Base-by-base conservation (phyloP, 2,888 invertebrate species). In the Epistrophe grossulariae region DNA sequence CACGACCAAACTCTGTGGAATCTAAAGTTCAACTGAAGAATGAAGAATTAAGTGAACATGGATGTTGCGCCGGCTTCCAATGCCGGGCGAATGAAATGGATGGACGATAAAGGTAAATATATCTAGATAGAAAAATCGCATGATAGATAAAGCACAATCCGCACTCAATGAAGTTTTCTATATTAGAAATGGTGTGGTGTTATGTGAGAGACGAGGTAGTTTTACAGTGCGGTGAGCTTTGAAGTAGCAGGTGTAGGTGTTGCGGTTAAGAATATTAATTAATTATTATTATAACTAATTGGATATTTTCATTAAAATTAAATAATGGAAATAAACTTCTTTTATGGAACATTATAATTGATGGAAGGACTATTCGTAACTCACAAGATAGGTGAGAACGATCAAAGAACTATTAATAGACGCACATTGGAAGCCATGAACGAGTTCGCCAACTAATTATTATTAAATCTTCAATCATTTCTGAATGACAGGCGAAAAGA, bases 11-110 rank as follows among this genome's bases (percentile, higher is more conserved):
- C 87, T 79, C 79, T 83, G 83, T 87, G 83, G 87, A 87, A 83
- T 83, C 87, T 83, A 87, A 87, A 87, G 87, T 87, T 87, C 79
- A 83, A 87, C 87, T 87, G 83, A 87, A 68, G 77, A 80, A 66
- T 78, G 57, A 64, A 64, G 48, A 70, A 15, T 3, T 50, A 43
- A 76, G 71, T 84, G 84, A 84, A 81, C 66, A 79, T 83, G 83
- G 60, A 71, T 60, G 79, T 52, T 81, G 76, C 66, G 70, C 70
- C 70, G 70, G 5, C 13, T 6, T 5, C 64, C n/a, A 35, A 28
- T 3, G 11, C 0, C 3, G 38, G 6, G 2, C 4, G 59, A 59
- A 17, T 60, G 28, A 19, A 52, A 55, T 15, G 45, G 35, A 43
- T 59, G 73, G 17, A 24, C 24, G 43, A 9, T 13, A 13, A 0